A percentile compares a stretch with the other conserved stretches of the same genome.
Conservation (phyloP, 2,888 invertebrate genomes). For the Isoperla grammatica region DNA sequence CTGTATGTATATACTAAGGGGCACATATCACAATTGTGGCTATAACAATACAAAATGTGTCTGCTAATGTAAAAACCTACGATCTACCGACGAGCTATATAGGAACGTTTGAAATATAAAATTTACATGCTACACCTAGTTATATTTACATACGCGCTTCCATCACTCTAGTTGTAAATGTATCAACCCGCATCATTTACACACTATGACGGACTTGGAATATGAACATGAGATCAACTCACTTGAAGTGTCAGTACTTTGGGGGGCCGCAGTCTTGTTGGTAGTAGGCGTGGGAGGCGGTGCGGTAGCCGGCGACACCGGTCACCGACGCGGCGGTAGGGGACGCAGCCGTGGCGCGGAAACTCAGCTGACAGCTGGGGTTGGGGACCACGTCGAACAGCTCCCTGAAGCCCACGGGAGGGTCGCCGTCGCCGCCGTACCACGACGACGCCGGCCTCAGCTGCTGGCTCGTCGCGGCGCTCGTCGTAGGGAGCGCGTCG, state of each 20-base stretch:
- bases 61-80: no score
- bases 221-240: neutral
- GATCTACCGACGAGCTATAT: no score
- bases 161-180: no score
- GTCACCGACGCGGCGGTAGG: constrained; percentile 44
- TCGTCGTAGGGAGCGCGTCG: constrained; percentile 33
- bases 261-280: constrained; percentile 54
- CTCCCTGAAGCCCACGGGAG: constrained; percentile 40
- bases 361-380: constrained; percentile 44
- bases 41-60: no score
- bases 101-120: no score
- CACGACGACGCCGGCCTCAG: constrained; percentile 46
- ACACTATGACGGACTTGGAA: no score
- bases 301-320: constrained; percentile 46
- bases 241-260: constrained; percentile 39
- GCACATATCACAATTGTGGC: no score
- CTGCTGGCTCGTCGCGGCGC: constrained; percentile 36
- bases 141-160: no score
- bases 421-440: constrained; percentile 32
- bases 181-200: no score
- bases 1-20: no score
- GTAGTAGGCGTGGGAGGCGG: constrained; percentile 49
- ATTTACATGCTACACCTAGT: no score
- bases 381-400: constrained; percentile 39
- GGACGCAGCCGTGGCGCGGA: constrained; percentile 36